phyloP scores from a whole-genome alignment of 1,140 invertebrate species.

The Trissolcus basalis region DNA sequence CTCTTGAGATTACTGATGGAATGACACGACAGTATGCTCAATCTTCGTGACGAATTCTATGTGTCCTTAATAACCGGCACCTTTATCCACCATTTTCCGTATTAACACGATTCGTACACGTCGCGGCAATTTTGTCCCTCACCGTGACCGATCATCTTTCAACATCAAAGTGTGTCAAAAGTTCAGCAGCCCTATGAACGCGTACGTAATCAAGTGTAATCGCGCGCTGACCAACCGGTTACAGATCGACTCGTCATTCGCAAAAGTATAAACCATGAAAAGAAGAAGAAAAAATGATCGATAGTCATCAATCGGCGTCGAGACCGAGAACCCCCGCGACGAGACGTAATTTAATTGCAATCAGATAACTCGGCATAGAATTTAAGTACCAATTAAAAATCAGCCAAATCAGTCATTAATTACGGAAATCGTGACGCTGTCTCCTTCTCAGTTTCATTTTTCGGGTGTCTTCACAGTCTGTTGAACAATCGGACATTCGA shows the following conservation, averaged over 20 bases:
- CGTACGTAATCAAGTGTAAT: conserved; percentile 27
- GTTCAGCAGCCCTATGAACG: conserved; percentile 54
- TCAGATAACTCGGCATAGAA: conserved; percentile 6
- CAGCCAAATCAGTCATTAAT: too few species aligned
- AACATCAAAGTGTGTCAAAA: conserved; percentile 56
- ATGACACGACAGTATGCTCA: too few species aligned
- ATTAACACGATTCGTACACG: conserved; percentile 12
- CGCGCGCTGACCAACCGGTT: conserved; percentile 44
- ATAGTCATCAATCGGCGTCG: conserved; percentile 6
- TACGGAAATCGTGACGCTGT: too few species aligned
- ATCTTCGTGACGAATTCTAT: too few species aligned
- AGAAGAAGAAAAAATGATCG: conserved; percentile 23
- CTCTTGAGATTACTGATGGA: too few species aligned
- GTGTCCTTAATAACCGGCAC: too few species aligned
- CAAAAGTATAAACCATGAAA: conserved; percentile 13
- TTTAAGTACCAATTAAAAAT: too few species aligned
- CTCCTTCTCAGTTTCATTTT: too few species aligned
- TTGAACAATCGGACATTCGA: too few species aligned
- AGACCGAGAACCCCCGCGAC: conserved; percentile 20
- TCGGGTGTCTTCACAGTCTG: too few species aligned
- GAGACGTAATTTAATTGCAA: conserved; percentile 9
- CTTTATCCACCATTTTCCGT: too few species aligned
- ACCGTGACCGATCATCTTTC: conserved; percentile 53
- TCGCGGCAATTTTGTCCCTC: conserved; percentile 37
- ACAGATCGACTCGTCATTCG: conserved; percentile 34